Conservation (phyloP, 1,140 invertebrate species). For the Lanistes nyassanus region DNA sequence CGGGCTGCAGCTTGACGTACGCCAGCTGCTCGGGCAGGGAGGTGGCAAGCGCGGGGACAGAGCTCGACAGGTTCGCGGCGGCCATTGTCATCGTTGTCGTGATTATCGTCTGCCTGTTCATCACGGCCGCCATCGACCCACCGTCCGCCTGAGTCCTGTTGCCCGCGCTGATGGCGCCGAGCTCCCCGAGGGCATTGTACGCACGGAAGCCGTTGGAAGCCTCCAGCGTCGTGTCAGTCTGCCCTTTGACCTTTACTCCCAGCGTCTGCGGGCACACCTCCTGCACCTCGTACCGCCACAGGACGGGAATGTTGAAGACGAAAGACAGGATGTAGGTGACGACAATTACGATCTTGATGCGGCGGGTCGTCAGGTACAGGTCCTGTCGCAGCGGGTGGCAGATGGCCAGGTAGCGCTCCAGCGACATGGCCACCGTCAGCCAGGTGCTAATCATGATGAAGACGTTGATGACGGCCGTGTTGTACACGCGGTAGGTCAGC, state of each 20-base stretch:
- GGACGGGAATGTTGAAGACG: conserved; percentile 60
- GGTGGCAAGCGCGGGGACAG: too few relatives aligned
- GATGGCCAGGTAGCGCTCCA: conserved; percentile 63
- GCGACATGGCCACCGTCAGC: conserved; percentile 64
- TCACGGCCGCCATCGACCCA: too few relatives aligned
- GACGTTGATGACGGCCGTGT: conserved; percentile 59
- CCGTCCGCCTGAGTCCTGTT: too few relatives aligned
- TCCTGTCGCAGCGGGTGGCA: conserved; percentile 61
- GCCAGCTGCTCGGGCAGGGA: too few relatives aligned
- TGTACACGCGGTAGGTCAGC: conserved; percentile 57
- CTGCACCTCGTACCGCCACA: conserved; percentile 57
- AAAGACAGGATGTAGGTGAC: conserved; percentile 57
- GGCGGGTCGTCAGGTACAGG: conserved; percentile 57
- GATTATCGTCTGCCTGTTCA: too few relatives aligned
- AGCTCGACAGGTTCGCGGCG: too few relatives aligned
- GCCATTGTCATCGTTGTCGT: too few relatives aligned
- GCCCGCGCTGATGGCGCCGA: too few relatives aligned
- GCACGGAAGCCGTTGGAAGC: too few relatives aligned
- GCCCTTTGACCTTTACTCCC: too few relatives aligned
- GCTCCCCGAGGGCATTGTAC: too few relatives aligned
- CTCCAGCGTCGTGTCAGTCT: too few relatives aligned
- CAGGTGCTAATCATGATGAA: conserved; percentile 65
- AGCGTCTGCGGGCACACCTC: conserved; percentile 29
- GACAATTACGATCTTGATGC: conserved; percentile 58
- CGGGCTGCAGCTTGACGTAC: not conserved